phyloP scores from a whole-genome alignment of 1,140 invertebrate genomes.

The Pantala flavescens region DNA sequence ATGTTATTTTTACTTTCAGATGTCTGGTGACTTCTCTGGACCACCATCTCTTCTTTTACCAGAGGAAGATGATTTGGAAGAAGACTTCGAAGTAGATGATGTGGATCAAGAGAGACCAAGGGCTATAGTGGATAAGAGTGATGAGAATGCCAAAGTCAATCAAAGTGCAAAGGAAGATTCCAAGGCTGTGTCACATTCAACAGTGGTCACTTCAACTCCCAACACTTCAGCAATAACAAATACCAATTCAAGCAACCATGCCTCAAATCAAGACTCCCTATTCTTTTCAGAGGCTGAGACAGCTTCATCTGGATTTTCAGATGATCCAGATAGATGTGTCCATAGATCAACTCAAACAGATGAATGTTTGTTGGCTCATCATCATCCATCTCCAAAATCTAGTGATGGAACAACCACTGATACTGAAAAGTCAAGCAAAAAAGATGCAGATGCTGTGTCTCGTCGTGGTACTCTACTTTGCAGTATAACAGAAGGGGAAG shows the following conservation, averaged over 20 bases:
- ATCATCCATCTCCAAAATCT: not conserved
- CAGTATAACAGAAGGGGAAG: conserved; percentile 68
- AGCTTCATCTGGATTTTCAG: conserved; percentile 69
- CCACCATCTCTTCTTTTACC: not conserved
- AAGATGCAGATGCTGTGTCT: conserved; percentile 42
- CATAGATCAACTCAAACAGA: not conserved
- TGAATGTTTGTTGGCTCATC: not conserved
- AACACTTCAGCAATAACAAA: not conserved
- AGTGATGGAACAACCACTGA: not conserved
- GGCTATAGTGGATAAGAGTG: not conserved
- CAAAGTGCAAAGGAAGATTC: not conserved
- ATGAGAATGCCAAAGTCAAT: not conserved
- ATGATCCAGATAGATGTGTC: conserved; percentile 49
- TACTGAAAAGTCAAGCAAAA: not conserved
- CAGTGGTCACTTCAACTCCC: not conserved
- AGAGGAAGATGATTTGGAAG: not conserved
- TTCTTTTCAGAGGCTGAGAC: conserved; percentile 70
- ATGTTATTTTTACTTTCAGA: conserved; percentile 22
- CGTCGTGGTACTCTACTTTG: conserved; percentile 64
- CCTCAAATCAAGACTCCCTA: not conserved
- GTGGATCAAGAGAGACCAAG: conserved; percentile 7
- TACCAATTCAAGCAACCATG: not conserved
- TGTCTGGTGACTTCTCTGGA: conserved; percentile 38
- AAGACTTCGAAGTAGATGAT: conserved; percentile 18
- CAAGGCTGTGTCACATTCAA: not conserved